Evolutionary conservation across 1,140 invertebrate genomes (phyloP).

Genomic region (Capitella teleta): DNA sequence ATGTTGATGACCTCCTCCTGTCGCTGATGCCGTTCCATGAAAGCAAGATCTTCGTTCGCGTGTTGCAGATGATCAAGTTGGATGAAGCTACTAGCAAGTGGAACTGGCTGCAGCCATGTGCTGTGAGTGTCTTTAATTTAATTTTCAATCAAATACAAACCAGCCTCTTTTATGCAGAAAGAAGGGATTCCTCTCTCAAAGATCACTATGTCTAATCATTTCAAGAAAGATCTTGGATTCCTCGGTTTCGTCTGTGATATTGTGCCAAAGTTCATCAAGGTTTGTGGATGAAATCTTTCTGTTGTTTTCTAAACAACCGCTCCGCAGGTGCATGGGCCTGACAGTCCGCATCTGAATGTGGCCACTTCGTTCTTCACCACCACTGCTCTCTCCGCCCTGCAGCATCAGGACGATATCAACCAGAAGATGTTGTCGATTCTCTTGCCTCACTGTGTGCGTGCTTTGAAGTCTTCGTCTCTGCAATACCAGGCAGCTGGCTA

Average conservation of each 20-base stretch:
- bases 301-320: too few species aligned
- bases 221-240: constrained; percentile 55
- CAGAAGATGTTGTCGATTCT: constrained; percentile 60
- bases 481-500: constrained; percentile 64
- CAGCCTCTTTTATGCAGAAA: constrained; percentile 41
- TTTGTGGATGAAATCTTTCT: too few species aligned
- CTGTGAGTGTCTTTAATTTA: constrained; percentile 41
- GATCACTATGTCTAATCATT: constrained; percentile 58
- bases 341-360: constrained; percentile 52
- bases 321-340: constrained; percentile 36
- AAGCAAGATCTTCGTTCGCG: constrained; percentile 71
- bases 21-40: constrained; percentile 83
- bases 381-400: constrained; percentile 56
- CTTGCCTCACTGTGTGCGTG: constrained; percentile 56
- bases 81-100: constrained; percentile 51
- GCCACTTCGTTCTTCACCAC: constrained; percentile 68
- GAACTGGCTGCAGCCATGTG: constrained; percentile 62
- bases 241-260: constrained; percentile 62
- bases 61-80: constrained; percentile 64
- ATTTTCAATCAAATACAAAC: neutral
- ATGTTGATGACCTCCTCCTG: constrained; percentile 64
- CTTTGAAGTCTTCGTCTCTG: constrained; percentile 52
- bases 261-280: constrained; percentile 54
- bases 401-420: constrained; percentile 45
- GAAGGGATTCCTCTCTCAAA: constrained; percentile 59